Conservation (phyloP, 1,140 invertebrate genomes). For the Diorhabda sublineata region DNA sequence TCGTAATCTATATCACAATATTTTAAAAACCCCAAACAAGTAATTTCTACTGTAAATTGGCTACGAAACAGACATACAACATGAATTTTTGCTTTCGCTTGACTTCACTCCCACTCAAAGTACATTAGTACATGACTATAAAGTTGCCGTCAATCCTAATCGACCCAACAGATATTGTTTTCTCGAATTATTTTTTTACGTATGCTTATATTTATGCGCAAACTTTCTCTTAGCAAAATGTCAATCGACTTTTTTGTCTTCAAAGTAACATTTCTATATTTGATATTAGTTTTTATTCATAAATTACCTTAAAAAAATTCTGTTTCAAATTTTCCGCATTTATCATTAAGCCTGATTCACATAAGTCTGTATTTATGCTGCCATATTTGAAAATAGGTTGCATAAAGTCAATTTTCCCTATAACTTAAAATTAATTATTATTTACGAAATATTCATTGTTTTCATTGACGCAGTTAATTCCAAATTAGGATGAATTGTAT, state of each 20-base stretch:
- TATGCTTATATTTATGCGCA: not conserved
- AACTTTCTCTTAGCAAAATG: not conserved
- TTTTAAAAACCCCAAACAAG: not conserved
- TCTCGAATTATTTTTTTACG: not conserved
- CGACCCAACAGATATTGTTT: not conserved
- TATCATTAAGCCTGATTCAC: not conserved
- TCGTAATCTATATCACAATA: not conserved
- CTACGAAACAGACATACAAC: slow-evolving; percentile 12
- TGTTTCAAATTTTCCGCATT: not conserved
- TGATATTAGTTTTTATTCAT: not conserved
- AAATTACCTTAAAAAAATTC: not conserved
- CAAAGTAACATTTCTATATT: not conserved
- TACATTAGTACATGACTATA: slow-evolving; percentile 3
- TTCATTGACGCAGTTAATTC: too few species aligned
- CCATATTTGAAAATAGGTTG: too few species aligned
- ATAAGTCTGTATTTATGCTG: not conserved
- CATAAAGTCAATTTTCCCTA: too few species aligned
- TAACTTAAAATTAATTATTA: too few species aligned
- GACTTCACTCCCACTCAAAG: slow-evolving; percentile 17
- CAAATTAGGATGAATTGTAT: too few species aligned
- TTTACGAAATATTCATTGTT: too few species aligned
- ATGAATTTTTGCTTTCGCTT: slow-evolving; percentile 4
- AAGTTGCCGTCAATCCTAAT: not conserved
- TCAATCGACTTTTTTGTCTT: not conserved
- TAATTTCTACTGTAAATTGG: slow-evolving; percentile 11